Percentiles rank a stretch among this genome's conserved stretches.
Conservation (phyloP, 2,888 invertebrate species). For the Abrostola tripartita region DNA sequence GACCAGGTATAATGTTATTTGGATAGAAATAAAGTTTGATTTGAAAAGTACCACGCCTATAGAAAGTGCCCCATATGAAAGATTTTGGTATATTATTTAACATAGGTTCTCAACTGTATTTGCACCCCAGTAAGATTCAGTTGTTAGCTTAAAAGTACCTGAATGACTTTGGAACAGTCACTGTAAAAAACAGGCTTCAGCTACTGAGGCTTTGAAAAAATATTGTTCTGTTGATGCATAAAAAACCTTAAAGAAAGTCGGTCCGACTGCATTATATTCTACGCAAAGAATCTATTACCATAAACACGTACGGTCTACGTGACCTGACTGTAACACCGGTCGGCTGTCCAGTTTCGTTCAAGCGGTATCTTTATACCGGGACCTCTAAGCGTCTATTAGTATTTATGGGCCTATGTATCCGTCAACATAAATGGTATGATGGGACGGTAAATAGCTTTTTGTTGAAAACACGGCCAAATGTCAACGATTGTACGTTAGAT, state of each 20-base stretch:
- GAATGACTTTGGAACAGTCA: no score
- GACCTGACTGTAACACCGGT: conserved; percentile 10
- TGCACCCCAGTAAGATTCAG: no score
- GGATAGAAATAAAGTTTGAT: no score
- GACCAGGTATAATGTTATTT: no score
- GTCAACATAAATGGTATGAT: conserved; percentile 8
- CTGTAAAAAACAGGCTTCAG: no score
- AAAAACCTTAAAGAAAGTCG: conserved; percentile 7
- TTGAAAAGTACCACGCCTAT: no score
- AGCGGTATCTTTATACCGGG: conserved; percentile 9
- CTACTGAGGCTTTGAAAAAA: no score
- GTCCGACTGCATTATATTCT: conserved; percentile 9
- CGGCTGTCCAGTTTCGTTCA: not conserved
- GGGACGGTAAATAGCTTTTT: not conserved
- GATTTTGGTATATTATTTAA: no score
- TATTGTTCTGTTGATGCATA: not conserved
- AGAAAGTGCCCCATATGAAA: no score
- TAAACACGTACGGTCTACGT: conserved; percentile 41
- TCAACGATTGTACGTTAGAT: conserved; percentile 3
- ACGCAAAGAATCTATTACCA: conserved; percentile 24
- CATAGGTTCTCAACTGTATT: no score
- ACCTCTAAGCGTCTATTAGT: conserved; percentile 13
- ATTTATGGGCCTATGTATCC: conserved; percentile 6
- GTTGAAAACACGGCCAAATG: not conserved
- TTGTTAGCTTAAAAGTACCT: no score